phyloP scores from a whole-genome alignment of 2,888 invertebrate genomes.

The Caenorhabditis doughertyi region DNA sequence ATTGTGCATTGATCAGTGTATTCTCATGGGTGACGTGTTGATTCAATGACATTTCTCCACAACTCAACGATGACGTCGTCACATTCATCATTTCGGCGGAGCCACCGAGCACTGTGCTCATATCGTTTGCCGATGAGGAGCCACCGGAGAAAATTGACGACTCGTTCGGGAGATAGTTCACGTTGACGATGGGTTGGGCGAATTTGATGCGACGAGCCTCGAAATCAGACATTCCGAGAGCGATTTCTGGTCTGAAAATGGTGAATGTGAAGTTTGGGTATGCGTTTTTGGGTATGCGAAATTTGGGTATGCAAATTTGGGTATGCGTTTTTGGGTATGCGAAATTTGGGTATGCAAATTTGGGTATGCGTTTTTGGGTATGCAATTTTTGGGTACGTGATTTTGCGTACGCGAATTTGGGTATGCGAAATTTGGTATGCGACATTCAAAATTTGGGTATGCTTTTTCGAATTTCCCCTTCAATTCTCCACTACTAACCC shows the following conservation, averaged over 20 bases:
- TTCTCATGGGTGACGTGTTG: constrained; percentile 61
- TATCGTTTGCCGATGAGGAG: constrained; percentile 54
- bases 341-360: neutral
- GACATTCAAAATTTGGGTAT: neutral
- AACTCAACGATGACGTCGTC: constrained; percentile 56
- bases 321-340: neutral
- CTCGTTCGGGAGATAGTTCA: constrained; percentile 62
- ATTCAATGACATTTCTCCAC: constrained; percentile 49
- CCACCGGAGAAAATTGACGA: constrained; percentile 51
- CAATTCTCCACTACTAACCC: neutral
- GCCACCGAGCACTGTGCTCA: constrained; percentile 59
- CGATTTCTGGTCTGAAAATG: constrained; percentile 21
- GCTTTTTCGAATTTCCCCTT: neutral
- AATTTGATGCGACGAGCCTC: constrained; percentile 65
- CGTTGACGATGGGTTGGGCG: constrained; percentile 66
- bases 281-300: no score
- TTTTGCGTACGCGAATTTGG: no score
- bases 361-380: neutral
- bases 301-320: no score
- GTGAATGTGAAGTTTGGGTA: neutral
- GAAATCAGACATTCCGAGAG: constrained; percentile 25
- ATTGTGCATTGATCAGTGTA: constrained; percentile 58
- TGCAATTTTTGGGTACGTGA: no score
- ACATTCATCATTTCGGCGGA: constrained; percentile 63
- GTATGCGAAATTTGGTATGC: neutral